These are phyloP conservation scores for Epistrophe grossulariae DNA, from an alignment of 2,888 invertebrate species.

Conservation along the genomic window DNA sequence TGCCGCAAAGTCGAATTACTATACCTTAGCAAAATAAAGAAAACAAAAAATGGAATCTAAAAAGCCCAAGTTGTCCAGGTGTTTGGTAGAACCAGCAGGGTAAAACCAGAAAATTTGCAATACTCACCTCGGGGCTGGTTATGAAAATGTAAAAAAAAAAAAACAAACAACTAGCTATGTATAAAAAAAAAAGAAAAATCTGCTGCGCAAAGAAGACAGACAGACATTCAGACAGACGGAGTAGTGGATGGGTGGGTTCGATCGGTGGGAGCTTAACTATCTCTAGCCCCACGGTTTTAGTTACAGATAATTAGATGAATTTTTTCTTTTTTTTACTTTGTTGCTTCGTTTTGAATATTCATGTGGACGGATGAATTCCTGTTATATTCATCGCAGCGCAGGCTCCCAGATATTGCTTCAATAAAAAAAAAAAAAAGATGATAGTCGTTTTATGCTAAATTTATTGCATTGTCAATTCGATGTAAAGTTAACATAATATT, in stretches of 20 bases:
- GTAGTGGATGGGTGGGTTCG: slow-evolving; percentile 69
- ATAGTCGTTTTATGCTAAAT: slow-evolving; percentile 48
- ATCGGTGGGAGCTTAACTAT: slow-evolving; percentile 70
- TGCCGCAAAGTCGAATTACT: slow-evolving; percentile 62
- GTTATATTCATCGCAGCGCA: slow-evolving; percentile 2
- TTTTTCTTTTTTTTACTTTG: slow-evolving; percentile 15
- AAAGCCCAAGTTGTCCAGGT: slow-evolving; percentile 53
- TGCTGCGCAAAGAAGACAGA: slow-evolving; percentile 54
- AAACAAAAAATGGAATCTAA: slow-evolving; percentile 31
- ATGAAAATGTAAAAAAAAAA: slow-evolving; percentile 40
- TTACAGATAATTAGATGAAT: slow-evolving; percentile 67
- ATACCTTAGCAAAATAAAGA: slow-evolving; percentile 6
- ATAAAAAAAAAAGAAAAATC: slow-evolving; percentile 16
- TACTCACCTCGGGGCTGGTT: slow-evolving; percentile 73
- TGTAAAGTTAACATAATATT: slow-evolving; percentile 12
- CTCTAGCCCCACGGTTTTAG: slow-evolving; percentile 63
- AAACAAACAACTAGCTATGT: slow-evolving; percentile 15
- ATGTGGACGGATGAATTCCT: slow-evolving; percentile 44
- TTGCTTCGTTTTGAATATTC: slow-evolving; percentile 48
- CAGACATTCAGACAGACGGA: slow-evolving; percentile 33
- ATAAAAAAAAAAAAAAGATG: slow-evolving; percentile 13
- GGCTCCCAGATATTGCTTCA: background rate
- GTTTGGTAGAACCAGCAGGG: slow-evolving; percentile 71
- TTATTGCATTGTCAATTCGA: slow-evolving; percentile 57
- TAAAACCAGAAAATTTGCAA: slow-evolving; percentile 71